Percentiles rank a stretch among this genome's conserved stretches.
phyloP scores from a whole-genome alignment of 2,113 vertebrate genomes.

The Bambusicola thoracicus region DNA sequence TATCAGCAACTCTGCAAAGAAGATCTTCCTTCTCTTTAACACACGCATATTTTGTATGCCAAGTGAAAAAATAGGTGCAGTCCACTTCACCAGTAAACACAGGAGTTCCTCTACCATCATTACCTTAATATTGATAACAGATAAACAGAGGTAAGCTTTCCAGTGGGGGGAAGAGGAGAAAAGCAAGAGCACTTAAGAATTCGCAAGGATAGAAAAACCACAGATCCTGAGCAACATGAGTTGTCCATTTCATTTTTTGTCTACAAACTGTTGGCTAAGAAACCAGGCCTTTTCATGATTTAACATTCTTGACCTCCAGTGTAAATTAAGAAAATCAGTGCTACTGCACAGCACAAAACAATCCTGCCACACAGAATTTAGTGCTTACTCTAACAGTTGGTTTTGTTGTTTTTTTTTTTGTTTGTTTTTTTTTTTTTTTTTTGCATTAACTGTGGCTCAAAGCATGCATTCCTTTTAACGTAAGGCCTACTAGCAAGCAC shows the following conservation, averaged over 20 bases:
- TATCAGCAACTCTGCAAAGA: conserved; percentile 83
- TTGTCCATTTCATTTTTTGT: not conserved
- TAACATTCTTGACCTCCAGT: not conserved
- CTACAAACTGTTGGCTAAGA: not conserved
- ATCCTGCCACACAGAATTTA: not conserved
- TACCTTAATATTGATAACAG: conserved; percentile 30
- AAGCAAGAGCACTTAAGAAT: not conserved
- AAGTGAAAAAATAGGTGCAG: conserved; percentile 95
- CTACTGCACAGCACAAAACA: not conserved
- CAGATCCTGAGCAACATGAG: not conserved
- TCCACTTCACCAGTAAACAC: conserved; percentile 89
- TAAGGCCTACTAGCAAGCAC: not conserved
- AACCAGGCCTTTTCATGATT: not conserved
- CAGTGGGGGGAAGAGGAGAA: not conserved
- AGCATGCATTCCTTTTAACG: not conserved
- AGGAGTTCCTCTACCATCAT: conserved; percentile 82
- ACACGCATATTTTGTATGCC: conserved; percentile 91
- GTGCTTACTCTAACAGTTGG: not conserved
- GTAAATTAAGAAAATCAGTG: not conserved
- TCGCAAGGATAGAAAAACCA: not conserved
- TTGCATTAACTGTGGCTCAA: not conserved
- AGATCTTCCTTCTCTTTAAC: conserved; percentile 89
- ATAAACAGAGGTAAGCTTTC: not conserved
- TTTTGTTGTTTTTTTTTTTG: too few species aligned
- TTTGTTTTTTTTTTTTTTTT: too few species aligned